Evolutionary conservation across 1,140 invertebrate species (phyloP), one percentile per base, ranked within the genome.

Genomic region (Elymnias hypermnestra): DNA sequence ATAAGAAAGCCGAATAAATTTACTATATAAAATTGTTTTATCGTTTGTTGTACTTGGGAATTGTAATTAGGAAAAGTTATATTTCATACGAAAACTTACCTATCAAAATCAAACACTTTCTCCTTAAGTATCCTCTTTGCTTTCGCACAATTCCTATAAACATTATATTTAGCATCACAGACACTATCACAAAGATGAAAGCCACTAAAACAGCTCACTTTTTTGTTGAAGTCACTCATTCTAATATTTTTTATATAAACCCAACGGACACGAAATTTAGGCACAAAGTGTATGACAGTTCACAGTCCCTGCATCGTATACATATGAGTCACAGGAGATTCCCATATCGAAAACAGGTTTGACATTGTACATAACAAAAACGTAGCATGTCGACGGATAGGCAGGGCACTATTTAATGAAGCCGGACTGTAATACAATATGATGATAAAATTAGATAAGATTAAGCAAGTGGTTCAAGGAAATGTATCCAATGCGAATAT

Each of bases 401-500:
- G 18, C 26, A 43, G 39, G 39, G 33, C 15, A 22, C 14, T 35
- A 9, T 44, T 42, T 50, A 50, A 33, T 40, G 40, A 44, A 52
- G 19, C 10, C 52, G 26, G 28, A 42, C 26, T 44, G 29, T 52
- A 55, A 57, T 47, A 48, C 49, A 45, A 55, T 45, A 14, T 25
- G 28, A 35, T n/a, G 14, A 48, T 21, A 43, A 58, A 43, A 29
- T 26, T 17, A 28, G 75, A 79, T 79, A 64, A 79, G 75, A 79
- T 79, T 70, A 25, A 15, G 44, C 13, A 79, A 71, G 38, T 76
- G 53, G 73, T 48, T 47, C 71, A 72, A 73, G 65, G 63, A 66
- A 72, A 12, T 12, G 5, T 33, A 29, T 29, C n/a, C 38, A 47
- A 26, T 40, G 46, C 39, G 29, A 48, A 48, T 51, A 9, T 40